Evolutionary conservation across 2,113 vertebrate genomes (phyloP).

Genomic region (Alethe castanea): DNA sequence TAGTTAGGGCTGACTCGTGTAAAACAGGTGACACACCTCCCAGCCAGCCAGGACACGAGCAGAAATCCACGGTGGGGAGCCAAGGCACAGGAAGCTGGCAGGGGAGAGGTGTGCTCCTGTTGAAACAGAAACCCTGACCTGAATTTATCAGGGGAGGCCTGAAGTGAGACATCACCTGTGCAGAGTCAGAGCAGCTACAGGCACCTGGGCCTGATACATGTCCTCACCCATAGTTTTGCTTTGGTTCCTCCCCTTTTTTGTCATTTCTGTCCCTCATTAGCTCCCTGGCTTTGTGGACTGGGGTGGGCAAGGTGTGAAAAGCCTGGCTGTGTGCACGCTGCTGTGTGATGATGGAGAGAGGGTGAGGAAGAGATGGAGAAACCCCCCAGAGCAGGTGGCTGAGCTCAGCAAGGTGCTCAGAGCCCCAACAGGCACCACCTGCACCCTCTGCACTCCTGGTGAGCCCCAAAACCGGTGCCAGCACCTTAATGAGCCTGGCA

Average conservation of each 20-base stretch:
- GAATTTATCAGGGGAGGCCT: neutral
- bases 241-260: neutral
- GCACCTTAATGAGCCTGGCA: fast-evolving
- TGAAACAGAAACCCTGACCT: neutral
- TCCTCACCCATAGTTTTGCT: neutral
- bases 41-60: neutral
- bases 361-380: neutral
- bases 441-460: fast-evolving
- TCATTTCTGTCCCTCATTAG: neutral
- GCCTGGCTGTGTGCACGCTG: neutral
- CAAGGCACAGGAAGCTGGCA: neutral
- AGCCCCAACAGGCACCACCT: fast-evolving
- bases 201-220: fast-evolving
- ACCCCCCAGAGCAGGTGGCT: fast-evolving
- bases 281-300: neutral
- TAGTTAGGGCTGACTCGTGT: neutral
- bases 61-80: neutral
- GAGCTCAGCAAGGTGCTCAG: neutral
- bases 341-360: neutral
- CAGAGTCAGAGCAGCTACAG: neutral
- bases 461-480: neutral
- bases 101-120: neutral
- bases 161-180: neutral
- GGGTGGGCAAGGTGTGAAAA: neutral
- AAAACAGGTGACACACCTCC: neutral